phyloP scores from a whole-genome alignment of 2,113 vertebrate species.

The Otis tarda region DNA sequence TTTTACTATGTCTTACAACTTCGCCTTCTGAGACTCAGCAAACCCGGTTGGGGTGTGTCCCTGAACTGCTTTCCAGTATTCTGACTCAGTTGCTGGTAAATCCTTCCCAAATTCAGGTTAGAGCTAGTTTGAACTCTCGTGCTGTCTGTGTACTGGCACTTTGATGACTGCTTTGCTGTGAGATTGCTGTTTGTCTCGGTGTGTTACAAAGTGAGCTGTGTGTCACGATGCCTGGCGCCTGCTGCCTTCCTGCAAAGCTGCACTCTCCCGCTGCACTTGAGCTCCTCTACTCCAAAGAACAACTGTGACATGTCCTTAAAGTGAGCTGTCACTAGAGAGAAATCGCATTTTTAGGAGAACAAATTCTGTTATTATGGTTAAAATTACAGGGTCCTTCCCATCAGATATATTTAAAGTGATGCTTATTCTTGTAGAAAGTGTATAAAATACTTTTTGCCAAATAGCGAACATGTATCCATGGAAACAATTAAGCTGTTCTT shows the following conservation, averaged over 20 bases:
- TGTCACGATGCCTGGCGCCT: not conserved
- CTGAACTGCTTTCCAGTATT: not conserved
- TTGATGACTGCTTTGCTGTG: not conserved
- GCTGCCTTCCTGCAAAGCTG: not conserved
- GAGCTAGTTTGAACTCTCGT: not conserved
- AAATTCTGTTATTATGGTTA: not conserved
- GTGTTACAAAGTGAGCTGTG: not conserved
- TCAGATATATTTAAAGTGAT: not conserved
- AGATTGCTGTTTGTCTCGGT: not conserved
- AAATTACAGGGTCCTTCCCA: not conserved
- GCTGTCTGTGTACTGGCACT: not conserved
- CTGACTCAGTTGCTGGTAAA: not conserved
- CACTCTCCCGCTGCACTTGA: not conserved
- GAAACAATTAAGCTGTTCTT: constrained; percentile 28
- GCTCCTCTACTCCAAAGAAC: constrained; percentile 33
- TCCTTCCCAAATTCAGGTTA: not conserved
- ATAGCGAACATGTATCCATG: constrained; percentile 22
- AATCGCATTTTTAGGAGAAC: not conserved
- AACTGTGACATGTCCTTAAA: not conserved
- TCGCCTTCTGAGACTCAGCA: not conserved
- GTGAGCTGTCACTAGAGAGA: not conserved
- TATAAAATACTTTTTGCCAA: constrained; percentile 36
- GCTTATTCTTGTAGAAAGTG: constrained; percentile 51
- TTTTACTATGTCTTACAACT: not conserved
- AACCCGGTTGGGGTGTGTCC: not conserved